Conservation (phyloP, 35 echinoderm and acorn worm species). For the Ophiothrix spiculata region DNA sequence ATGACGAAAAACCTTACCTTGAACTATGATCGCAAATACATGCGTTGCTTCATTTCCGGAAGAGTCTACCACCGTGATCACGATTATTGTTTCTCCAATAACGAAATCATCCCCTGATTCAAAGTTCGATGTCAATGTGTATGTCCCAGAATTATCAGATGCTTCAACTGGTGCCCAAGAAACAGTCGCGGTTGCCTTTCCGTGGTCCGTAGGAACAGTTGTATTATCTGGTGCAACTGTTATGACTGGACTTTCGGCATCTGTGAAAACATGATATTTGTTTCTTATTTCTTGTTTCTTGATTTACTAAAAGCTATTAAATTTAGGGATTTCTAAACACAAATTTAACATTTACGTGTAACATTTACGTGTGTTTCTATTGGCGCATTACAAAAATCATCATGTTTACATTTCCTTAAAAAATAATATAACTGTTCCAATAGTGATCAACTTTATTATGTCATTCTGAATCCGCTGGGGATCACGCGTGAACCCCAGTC, state of each 20-base stretch:
- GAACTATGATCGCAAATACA: neutral
- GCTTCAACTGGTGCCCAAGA: neutral
- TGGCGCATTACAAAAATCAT: too few relatives aligned
- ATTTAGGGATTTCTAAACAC: too few relatives aligned
- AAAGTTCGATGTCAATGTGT: conserved; percentile 3
- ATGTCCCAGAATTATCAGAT: conserved; percentile 32
- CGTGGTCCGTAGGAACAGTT: neutral
- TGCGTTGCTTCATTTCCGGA: neutral
- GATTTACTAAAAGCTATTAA: too few relatives aligned
- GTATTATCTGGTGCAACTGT: neutral
- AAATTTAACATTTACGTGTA: too few relatives aligned
- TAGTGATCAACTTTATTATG: too few relatives aligned
- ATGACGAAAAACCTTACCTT: too few relatives aligned
- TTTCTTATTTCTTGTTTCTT: too few relatives aligned
- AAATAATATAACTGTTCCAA: too few relatives aligned
- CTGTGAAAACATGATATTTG: too few relatives aligned
- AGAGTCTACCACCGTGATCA: conserved; percentile 8
- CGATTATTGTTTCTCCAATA: conserved; percentile 33
- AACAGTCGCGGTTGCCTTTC: neutral
- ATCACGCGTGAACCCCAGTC: conserved; percentile 17
- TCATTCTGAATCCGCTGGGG: too few relatives aligned
- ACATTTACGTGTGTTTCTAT: too few relatives aligned
- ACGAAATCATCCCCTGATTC: neutral
- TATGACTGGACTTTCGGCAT: neutral
- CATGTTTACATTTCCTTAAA: too few relatives aligned